A percentile compares a stretch with the other conserved stretches of the same genome.
These are phyloP conservation scores for Tinea trinotella DNA, from an alignment of 2,888 invertebrate species.

Conservation along the genomic window DNA sequence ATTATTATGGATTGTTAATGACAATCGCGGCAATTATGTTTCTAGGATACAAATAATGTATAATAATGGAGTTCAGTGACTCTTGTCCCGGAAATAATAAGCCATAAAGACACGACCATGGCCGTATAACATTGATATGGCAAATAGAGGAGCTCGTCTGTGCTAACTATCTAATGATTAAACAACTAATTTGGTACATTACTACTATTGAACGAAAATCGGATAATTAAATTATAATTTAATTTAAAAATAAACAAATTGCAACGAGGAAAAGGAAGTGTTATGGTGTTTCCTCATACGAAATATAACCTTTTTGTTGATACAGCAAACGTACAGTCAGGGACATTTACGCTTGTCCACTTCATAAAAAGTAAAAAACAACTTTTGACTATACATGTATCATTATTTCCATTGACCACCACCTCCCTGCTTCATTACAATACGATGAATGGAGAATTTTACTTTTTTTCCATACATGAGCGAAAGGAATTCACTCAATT, in stretches of 20 bases:
- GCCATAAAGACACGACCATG: neutral
- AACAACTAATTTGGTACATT: neutral
- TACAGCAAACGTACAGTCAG: no score
- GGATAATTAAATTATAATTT: neutral
- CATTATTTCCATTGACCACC: no score
- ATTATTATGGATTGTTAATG: neutral
- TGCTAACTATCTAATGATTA: neutral
- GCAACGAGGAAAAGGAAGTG: constrained; percentile 1
- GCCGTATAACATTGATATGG: neutral
- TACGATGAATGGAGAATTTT: no score
- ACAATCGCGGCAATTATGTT: neutral
- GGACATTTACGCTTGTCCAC: no score
- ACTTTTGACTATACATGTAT: no score
- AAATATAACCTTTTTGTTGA: neutral
- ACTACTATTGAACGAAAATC: neutral
- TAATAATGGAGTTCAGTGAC: constrained; percentile 10
- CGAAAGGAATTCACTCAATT: no score
- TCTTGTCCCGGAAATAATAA: neutral
- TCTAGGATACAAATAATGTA: neutral
- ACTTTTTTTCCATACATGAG: no score
- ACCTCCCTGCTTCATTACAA: no score
- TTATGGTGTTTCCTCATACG: constrained; percentile 1
- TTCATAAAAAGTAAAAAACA: no score
- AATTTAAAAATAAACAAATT: constrained; percentile 1
- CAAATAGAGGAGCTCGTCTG: neutral